Base-by-base conservation (phyloP, 2,113 vertebrate species). In the Gymnobelideus leadbeateri region DNA sequence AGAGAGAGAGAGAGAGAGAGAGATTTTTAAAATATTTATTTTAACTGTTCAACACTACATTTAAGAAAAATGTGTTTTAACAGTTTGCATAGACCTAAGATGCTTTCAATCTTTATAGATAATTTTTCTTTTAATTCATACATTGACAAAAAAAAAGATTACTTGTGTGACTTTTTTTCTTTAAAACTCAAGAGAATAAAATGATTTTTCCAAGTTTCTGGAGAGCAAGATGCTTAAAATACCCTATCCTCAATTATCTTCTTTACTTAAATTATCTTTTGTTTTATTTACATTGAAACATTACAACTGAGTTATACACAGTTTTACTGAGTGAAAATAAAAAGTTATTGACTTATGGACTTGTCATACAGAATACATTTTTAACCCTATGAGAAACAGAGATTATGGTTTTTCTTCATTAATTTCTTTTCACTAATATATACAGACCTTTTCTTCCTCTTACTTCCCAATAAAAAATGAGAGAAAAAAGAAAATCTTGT, bases 191-290 rank as follows among this genome's bases (percentile, higher is more conserved):
- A 90, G 89, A 21, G 5, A 55, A 92, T 90, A 49, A 57, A 50
- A 47, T 28, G 6, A 46, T 92, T 46, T 51, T 77, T 92, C 11
- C 77, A 9, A 94, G 14, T 43, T 96, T 47, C 55, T 92, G 91
- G 8, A 47, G 91, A 94, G 23, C 21, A 25, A 96, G 51, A 96
- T 31, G 46, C 97, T 91, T 93, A 91, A 95, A 77, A 47, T 77
- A 0, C 9, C 46, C 8, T 95, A 95, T 95, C 1, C n/a, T 21
- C 11, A 57, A 93, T 92, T 50, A 31, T 91, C 5, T 28, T 94
- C 3, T 95, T 93, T 92, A 6, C 92, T 96, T 51, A 95, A 84
- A 93, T 12, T 77, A 46, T 95, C 0, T 61, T 96, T 90, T 92
- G 26, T 55, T 19, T 54, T 57, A 31, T 21, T 23, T 37, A 57